A percentile compares a stretch with the other conserved stretches of the same genome.
Conservation (phyloP, 2,113 vertebrate species). For the Zootoca vivipara region DNA sequence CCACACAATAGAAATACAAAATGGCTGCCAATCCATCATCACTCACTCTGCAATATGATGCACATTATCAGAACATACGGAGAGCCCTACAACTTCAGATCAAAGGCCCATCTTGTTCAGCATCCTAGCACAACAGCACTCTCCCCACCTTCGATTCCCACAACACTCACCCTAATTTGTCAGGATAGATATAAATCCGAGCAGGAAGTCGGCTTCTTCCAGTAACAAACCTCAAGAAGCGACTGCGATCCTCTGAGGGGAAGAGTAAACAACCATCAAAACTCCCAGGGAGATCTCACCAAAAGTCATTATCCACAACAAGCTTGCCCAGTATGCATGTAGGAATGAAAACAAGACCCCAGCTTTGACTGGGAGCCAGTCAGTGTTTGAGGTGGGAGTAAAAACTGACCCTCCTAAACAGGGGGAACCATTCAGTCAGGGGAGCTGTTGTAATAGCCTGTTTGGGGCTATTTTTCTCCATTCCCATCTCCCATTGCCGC, state of each 20-base stretch:
- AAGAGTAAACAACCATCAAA: conserved; percentile 29
- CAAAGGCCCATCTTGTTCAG: too few species aligned
- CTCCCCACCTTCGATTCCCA: too few species aligned
- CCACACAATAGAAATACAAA: background rate
- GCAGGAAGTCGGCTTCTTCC: conserved; percentile 96
- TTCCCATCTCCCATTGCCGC: too few species aligned
- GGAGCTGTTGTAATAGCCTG: background rate
- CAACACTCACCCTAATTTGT: conserved; percentile 89
- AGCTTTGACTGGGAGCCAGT: background rate
- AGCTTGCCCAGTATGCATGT: background rate
- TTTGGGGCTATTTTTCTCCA: background rate
- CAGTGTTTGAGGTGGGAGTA: background rate
- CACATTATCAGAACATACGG: background rate
- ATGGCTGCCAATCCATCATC: background rate
- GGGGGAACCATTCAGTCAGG: background rate
- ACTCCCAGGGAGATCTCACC: background rate
- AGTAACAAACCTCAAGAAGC: conserved; percentile 96
- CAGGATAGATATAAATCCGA: conserved; percentile 94
- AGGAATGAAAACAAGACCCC: background rate
- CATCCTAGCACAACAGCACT: too few species aligned
- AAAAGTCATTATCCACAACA: background rate
- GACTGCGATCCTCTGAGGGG: conserved; percentile 93
- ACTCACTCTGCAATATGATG: background rate
- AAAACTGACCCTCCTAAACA: background rate
- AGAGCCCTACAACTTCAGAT: too few species aligned